A percentile compares a stretch with the other conserved stretches of the same genome.
Evolutionary conservation across 2,113 vertebrate species (phyloP).

Genomic region (Acrocephalus kingi): DNA sequence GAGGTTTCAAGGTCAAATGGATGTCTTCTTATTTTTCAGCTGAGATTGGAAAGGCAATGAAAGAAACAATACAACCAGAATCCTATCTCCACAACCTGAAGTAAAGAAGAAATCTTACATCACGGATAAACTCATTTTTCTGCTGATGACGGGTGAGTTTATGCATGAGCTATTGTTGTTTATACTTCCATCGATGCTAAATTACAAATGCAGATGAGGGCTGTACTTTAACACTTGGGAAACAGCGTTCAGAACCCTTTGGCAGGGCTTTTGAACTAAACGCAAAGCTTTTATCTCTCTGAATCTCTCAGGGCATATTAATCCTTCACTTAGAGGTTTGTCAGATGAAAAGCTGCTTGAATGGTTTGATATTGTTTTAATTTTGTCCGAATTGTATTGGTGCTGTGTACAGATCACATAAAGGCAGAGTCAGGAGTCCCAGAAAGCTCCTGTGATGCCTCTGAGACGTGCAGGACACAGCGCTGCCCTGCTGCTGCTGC

Average conservation of each 20-base stretch:
- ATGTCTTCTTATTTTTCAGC: background rate
- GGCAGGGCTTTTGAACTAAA: background rate
- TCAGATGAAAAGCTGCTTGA: slow-evolving; percentile 1
- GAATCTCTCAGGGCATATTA: background rate
- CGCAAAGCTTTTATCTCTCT: background rate
- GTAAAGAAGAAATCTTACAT: background rate
- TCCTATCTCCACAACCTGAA: background rate
- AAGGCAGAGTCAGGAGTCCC: background rate
- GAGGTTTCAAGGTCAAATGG: background rate
- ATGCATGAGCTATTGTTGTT: background rate
- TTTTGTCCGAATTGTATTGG: background rate
- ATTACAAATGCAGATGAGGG: background rate
- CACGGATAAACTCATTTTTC: background rate
- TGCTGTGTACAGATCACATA: background rate
- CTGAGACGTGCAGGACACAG: background rate
- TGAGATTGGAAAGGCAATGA: background rate
- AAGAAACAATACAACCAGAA: background rate
- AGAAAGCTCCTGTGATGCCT: background rate
- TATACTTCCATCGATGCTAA: background rate
- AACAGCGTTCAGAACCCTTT: background rate
- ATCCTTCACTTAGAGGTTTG: background rate
- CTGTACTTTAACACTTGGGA: background rate
- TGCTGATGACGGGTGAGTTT: background rate
- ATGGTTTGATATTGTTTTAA: background rate
- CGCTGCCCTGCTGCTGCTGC: background rate